Evolutionary conservation across 2,113 vertebrate genomes (phyloP).

Genomic region (Machaerirhynchus nigripectus): DNA sequence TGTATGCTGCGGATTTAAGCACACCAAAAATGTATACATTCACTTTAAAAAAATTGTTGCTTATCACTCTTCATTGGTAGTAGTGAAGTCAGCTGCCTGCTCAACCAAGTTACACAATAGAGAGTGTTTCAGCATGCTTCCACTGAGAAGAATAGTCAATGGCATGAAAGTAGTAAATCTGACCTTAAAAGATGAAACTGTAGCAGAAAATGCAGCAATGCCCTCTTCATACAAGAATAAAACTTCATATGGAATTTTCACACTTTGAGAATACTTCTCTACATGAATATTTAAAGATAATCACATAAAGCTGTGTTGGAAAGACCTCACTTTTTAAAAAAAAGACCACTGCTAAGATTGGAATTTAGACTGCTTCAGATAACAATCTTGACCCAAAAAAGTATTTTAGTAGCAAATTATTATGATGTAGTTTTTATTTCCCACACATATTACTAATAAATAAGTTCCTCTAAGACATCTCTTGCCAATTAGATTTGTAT

Average conservation of each 20-base stretch:
- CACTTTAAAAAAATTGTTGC: slow-evolving; percentile 54
- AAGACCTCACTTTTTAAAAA: slow-evolving; percentile 17
- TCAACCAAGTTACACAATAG: slow-evolving; percentile 55
- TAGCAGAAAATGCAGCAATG: slow-evolving; percentile 71
- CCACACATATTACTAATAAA: slow-evolving; percentile 56
- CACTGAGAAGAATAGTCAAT: slow-evolving; percentile 62
- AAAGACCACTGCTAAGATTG: not conserved
- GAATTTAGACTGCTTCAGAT: slow-evolving; percentile 25
- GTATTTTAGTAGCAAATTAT: slow-evolving; percentile 64
- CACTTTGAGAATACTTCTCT: slow-evolving; percentile 47
- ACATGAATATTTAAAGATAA: slow-evolving; percentile 55
- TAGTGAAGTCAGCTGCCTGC: slow-evolving; percentile 54
- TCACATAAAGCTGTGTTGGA: slow-evolving; percentile 47
- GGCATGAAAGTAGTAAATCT: slow-evolving; percentile 59
- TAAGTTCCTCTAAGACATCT: slow-evolving; percentile 55
- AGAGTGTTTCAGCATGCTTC: slow-evolving; percentile 70
- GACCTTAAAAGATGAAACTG: slow-evolving; percentile 59
- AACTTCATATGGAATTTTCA: slow-evolving; percentile 64
- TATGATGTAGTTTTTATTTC: slow-evolving; percentile 45
- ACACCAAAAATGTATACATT: slow-evolving; percentile 65
- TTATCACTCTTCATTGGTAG: slow-evolving; percentile 66
- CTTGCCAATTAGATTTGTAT: slow-evolving; percentile 56
- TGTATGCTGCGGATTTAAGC: slow-evolving; percentile 58
- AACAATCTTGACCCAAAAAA: slow-evolving; percentile 38
- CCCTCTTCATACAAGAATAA: slow-evolving; percentile 68